Evolutionary conservation across 2,888 invertebrate species (phyloP).

Genomic region (Taphrorychus bicolor): DNA sequence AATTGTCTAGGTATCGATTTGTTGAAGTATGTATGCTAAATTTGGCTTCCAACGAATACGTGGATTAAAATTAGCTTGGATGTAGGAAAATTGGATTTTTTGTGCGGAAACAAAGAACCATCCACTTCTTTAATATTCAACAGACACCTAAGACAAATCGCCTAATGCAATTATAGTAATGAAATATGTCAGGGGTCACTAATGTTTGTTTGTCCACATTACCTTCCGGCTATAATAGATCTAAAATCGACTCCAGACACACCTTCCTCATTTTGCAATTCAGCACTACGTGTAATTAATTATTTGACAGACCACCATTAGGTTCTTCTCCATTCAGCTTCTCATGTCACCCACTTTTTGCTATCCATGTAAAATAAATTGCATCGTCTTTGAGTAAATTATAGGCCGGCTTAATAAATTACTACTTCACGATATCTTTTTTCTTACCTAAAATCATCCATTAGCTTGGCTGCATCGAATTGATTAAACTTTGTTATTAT

Average conservation of each 20-base stretch:
- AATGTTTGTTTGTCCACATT: neutral
- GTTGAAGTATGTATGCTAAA: too few species aligned
- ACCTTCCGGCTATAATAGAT: neutral
- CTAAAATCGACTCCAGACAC: neutral
- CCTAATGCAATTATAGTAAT: neutral
- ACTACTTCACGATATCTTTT: neutral
- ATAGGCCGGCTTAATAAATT: constrained; percentile 6
- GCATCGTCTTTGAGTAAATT: neutral
- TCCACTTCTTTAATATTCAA: neutral
- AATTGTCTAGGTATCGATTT: too few species aligned
- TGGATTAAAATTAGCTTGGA: too few species aligned
- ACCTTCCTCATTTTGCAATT: too few species aligned
- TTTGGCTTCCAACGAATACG: neutral
- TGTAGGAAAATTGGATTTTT: too few species aligned
- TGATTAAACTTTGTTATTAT: constrained; percentile 1
- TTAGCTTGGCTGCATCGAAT: neutral
- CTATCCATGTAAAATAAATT: constrained; percentile 3
- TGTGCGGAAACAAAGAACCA: neutral
- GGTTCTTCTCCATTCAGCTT: neutral
- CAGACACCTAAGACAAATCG: neutral
- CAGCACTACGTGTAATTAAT: neutral
- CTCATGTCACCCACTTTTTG: neutral
- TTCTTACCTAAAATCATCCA: neutral
- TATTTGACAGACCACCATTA: neutral
- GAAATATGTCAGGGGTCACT: neutral